Conservation (phyloP, 1,140 invertebrate genomes). For the Catajapyx aquilonaris region DNA sequence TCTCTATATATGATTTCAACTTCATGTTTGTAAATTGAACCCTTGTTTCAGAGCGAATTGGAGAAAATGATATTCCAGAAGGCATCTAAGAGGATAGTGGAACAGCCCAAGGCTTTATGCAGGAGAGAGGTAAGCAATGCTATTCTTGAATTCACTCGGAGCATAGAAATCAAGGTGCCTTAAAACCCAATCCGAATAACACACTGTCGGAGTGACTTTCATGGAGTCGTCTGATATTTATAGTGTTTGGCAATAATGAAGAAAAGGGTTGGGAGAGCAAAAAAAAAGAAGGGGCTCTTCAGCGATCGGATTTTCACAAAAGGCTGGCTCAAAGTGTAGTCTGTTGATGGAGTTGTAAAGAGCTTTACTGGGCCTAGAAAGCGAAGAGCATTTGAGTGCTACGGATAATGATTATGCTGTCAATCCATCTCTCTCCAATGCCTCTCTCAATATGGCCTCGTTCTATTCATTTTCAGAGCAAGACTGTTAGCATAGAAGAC, state of each 20-base stretch:
- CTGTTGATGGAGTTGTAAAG: slow-evolving; percentile 9
- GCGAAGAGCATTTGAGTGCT: background rate
- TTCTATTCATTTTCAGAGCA: slow-evolving; percentile 25
- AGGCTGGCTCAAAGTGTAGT: too few relatives aligned
- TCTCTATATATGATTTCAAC: too few relatives aligned
- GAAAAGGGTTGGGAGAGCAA: too few relatives aligned
- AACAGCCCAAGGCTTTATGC: slow-evolving; percentile 36
- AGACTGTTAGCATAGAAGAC: slow-evolving; percentile 44
- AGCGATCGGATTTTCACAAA: too few relatives aligned
- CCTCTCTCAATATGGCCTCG: background rate
- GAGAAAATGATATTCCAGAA: slow-evolving; percentile 64
- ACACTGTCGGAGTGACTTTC: too few relatives aligned
- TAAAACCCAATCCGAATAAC: too few relatives aligned
- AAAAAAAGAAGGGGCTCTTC: too few relatives aligned
- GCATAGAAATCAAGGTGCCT: too few relatives aligned
- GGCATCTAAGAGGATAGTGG: slow-evolving; percentile 34
- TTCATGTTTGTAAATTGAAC: too few relatives aligned
- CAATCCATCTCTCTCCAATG: slow-evolving; percentile 13
- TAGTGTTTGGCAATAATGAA: slow-evolving; percentile 1
- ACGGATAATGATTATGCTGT: slow-evolving; percentile 3
- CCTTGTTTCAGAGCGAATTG: slow-evolving; percentile 44
- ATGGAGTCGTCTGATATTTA: background rate
- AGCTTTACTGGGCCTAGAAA: slow-evolving; percentile 11
- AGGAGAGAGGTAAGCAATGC: slow-evolving; percentile 33
- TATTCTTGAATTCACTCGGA: slow-evolving; percentile 4